Base-by-base conservation (phyloP, 2,888 invertebrate species). In the Leucozona laternaria region DNA sequence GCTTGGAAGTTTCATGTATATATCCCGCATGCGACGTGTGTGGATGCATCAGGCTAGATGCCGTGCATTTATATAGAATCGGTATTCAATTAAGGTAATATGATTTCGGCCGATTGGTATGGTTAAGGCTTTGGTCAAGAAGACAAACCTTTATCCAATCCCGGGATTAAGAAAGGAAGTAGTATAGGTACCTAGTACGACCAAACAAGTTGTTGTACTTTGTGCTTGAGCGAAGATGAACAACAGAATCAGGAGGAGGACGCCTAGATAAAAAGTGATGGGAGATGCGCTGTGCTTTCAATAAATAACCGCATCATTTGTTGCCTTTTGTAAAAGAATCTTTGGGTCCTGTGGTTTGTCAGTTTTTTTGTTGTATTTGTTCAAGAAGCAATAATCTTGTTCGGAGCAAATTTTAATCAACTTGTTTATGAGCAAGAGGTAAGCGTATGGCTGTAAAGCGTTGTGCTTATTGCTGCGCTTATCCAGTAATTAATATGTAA, bases 41-140 rank as follows among this genome's bases (percentile, higher is more conserved):
- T 37, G 8, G 20, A 20, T 34, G 53, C 40, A 45, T 13, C n/a
- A n/a, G n/a, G n/a, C n/a, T n/a, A n/a, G 28, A 28, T 50, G n/a
- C 17, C 31, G n/a, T 43, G 58, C 40, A 70, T 31, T 5, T 28
- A n/a, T 28, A 1, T 66, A 8, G 40, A 57, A 84, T 85, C 72
- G 72, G 72, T 77, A 85, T 85, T 85, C 84, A 85, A 85, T 85
- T 80, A 85, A 77, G 72, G 80, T 53, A 62, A 80, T 80, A 85
- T 85, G 76, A 72, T 77, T 85, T 68, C 55, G 58, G 25, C 48
- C 58, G 76, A 84, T 80, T 84, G 66, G 72, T 25, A 3, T 58
- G 60, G 40, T 57, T 57, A 48, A 77, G 62, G 25, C 31, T 10
- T 8, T 5, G 6, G 28, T 6, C 28, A 28, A n/a, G n/a, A 28